Conservation (phyloP, 2,888 invertebrate genomes). For the Pandemis cinnamomeana region DNA sequence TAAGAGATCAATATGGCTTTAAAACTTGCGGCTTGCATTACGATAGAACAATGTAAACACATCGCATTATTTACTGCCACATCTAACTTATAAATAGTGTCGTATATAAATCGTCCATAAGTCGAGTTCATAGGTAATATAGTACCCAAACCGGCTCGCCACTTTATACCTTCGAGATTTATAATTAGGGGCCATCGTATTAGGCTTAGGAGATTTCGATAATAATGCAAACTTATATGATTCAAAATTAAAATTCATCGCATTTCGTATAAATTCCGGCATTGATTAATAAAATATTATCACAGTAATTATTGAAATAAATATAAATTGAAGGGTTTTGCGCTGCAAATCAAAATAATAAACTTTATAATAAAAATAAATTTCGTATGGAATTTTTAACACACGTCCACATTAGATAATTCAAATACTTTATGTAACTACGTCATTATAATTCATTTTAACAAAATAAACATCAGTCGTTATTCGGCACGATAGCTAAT, state of each 20-base stretch:
- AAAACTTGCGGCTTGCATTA: conserved; percentile 65
- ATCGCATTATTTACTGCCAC: conserved; percentile 64
- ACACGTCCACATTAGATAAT: conserved; percentile 20
- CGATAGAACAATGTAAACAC: conserved; percentile 62
- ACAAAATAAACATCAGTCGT: conserved; percentile 32
- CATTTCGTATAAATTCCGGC: conserved; percentile 36
- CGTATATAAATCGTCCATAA: conserved; percentile 51
- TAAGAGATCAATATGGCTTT: conserved; percentile 82
- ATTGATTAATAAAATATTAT: conserved; percentile 41
- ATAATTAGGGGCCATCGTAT: conserved; percentile 23
- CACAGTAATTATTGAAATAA: conserved; percentile 41
- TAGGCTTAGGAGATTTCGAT: conserved; percentile 22
- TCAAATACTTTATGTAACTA: conserved; percentile 23
- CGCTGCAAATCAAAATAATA: conserved; percentile 33
- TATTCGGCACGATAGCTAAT: conserved; percentile 19
- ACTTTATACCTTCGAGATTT: conserved; percentile 18
- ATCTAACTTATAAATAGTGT: conserved; percentile 63
- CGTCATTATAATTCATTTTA: conserved; percentile 31
- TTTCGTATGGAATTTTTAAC: conserved; percentile 29
- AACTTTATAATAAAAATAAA: no score
- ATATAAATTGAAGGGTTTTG: conserved; percentile 29
- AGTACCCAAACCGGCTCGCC: conserved; percentile 35
- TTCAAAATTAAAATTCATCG: conserved; percentile 29
- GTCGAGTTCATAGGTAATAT: conserved; percentile 27
- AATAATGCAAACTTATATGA: conserved; percentile 26